Conservation (phyloP, 1,140 invertebrate genomes). For the Drosophila trapezifrons region DNA sequence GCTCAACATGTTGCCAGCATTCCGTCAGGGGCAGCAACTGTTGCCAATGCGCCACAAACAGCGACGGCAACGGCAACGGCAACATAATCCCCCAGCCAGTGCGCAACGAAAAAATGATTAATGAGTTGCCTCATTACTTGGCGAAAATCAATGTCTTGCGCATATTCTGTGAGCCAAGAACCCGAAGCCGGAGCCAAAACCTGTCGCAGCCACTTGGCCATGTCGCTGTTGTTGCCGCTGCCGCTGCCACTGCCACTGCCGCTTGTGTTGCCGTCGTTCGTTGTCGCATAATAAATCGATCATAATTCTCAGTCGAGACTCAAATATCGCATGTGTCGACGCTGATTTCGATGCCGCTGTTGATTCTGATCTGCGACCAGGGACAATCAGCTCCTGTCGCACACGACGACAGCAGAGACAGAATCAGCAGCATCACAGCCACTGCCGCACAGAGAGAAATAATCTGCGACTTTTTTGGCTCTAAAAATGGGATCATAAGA, state of each 20-base stretch:
- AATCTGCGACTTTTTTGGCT: too few relatives aligned
- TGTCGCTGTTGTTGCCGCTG: slow-evolving; percentile 28
- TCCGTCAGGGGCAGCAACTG: slow-evolving; percentile 64
- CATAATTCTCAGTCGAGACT: slow-evolving; percentile 71
- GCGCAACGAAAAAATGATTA: slow-evolving; percentile 76
- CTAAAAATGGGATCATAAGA: neutral
- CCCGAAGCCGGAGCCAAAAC: slow-evolving; percentile 46
- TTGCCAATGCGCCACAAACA: slow-evolving; percentile 29
- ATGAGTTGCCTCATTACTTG: slow-evolving; percentile 81
- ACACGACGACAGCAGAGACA: slow-evolving; percentile 45
- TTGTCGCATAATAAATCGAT: slow-evolving; percentile 79
- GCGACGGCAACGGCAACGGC: slow-evolving; percentile 15
- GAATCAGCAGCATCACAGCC: slow-evolving; percentile 17
- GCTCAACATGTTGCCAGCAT: slow-evolving; percentile 79
- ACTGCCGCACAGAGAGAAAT: neutral
- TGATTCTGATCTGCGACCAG: slow-evolving; percentile 48
- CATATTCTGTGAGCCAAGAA: slow-evolving; percentile 68
- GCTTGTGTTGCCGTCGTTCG: slow-evolving; percentile 29
- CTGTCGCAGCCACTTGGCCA: slow-evolving; percentile 58
- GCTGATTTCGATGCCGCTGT: slow-evolving; percentile 53
- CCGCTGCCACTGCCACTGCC: slow-evolving; percentile 5
- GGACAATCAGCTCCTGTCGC: slow-evolving; percentile 71
- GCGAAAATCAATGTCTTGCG: slow-evolving; percentile 80
- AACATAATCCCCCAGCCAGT: slow-evolving; percentile 63
- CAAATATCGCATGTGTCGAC: slow-evolving; percentile 69